Evolutionary conservation across 1,140 invertebrate species (phyloP), one percentile per base, ranked within the genome.

Genomic region (Hylaeus volcanicus): DNA sequence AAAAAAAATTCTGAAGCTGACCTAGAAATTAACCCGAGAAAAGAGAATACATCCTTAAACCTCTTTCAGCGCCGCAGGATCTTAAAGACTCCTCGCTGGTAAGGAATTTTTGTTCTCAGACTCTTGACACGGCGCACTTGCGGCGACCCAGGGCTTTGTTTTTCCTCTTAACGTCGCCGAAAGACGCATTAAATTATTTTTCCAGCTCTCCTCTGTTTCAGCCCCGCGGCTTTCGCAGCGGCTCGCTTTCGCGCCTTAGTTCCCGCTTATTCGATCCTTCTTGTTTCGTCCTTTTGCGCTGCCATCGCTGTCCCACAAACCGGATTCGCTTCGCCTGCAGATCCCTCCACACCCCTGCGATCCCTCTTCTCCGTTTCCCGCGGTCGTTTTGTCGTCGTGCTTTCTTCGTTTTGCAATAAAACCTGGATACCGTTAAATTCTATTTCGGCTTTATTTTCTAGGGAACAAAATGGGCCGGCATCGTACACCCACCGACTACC

Each of bases 101-200:
- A 26, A 26, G 26, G 26, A 26, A 48, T 48, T 48, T 48, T 48
- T 8, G 45, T 48, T 48, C 45, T 48, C 45, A 48, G 45, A n/a
- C 55, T 58, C 55, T 58, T n/a, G 55, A 58, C 55, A n/a, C 53
- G 12, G 53, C 53, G 53, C 12, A 55, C 53, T 55, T 55, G 53
- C 9, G 12, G 11, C 55, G 55, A 58, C 14, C 55, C 5, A 11
- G 3, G 12, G 9, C 37, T 55, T 73, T 79, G 58, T 68, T 79
- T 56, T 51, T 55, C 51, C 12, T 65, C 48, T 74, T 74, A 73
- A 37, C 43, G n/a, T 26, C 60, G 43, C n/a, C 77, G 61, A 79
- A 79, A 73, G 69, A 70, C 39, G 69, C 48, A 64, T 79, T 58
- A 79, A 74, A 79, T 79, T 74, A 74, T 79, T 65, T 74, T 64